A percentile compares a stretch with the other conserved stretches of the same genome.
Conservation (phyloP, 1,140 invertebrate genomes). For the Arion vulgaris region DNA sequence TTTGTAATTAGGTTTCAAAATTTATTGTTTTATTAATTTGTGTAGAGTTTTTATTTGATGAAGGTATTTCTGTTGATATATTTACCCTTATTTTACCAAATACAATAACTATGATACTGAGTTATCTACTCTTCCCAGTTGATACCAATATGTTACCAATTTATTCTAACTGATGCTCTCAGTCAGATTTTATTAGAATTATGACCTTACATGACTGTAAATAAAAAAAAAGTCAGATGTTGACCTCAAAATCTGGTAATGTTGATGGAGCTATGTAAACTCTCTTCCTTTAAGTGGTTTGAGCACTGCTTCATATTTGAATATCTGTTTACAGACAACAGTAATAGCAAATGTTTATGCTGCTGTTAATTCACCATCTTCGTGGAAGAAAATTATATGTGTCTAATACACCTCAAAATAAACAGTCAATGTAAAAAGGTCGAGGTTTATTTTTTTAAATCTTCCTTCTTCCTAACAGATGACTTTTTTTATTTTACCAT, state of each 20-base stretch:
- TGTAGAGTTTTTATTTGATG: too few species aligned
- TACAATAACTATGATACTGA: too few species aligned
- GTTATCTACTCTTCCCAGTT: neutral
- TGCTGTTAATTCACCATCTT: neutral
- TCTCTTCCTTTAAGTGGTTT: constrained; percentile 8
- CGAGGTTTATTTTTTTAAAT: neutral
- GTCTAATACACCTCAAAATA: neutral
- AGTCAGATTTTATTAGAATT: neutral
- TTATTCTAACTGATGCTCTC: neutral
- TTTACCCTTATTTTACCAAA: too few species aligned
- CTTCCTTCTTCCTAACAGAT: neutral
- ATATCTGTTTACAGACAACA: neutral
- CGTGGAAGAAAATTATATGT: neutral
- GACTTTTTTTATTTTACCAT: neutral
- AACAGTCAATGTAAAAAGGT: neutral
- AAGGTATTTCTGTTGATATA: too few species aligned
- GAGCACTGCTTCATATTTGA: neutral
- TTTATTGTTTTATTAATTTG: too few species aligned
- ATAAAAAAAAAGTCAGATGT: neutral
- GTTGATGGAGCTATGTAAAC: too few species aligned
- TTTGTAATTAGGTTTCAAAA: too few species aligned
- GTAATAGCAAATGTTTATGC: neutral
- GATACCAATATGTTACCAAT: neutral
- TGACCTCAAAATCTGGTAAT: neutral
- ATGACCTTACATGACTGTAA: neutral